phyloP scores from a whole-genome alignment of 1,140 invertebrate species.

The Tyrophagus putrescentiae region DNA sequence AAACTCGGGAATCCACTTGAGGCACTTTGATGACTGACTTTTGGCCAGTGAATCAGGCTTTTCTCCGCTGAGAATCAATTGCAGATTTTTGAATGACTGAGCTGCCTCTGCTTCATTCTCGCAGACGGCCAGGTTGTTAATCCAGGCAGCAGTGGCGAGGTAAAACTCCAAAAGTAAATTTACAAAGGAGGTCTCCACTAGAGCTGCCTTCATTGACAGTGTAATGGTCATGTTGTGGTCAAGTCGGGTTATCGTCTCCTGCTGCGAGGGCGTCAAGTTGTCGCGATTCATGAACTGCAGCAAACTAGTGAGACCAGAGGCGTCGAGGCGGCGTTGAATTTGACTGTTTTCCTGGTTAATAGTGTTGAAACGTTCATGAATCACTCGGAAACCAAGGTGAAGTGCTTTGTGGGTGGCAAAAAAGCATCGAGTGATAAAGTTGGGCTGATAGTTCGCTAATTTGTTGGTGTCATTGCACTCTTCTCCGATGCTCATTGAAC shows the following conservation, averaged over 20 bases:
- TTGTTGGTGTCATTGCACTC: conserved; percentile 41
- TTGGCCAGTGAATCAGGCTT: not conserved
- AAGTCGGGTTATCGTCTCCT: conserved; percentile 13
- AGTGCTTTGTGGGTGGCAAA: conserved; percentile 72
- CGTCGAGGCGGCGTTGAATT: conserved; percentile 51
- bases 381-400: conserved; percentile 61
- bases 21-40: conserved; percentile 17
- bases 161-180: conserved; percentile 55
- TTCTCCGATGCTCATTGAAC: conserved; percentile 53
- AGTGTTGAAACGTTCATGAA: conserved; percentile 54
- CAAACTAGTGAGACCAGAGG: conserved; percentile 34
- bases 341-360: conserved; percentile 53
- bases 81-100: conserved; percentile 20
- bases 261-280: not conserved
- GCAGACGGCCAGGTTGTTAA: conserved; percentile 54
- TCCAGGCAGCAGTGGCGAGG: conserved; percentile 63
- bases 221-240: conserved; percentile 40
- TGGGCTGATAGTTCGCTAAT: conserved; percentile 42
- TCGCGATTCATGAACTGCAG: not conserved
- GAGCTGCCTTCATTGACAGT: conserved; percentile 44
- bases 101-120: conserved; percentile 21
- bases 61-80: conserved; percentile 1
- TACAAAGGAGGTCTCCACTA: conserved; percentile 53
- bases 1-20: conserved; percentile 28
- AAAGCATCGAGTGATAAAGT: conserved; percentile 79